phyloP scores from a whole-genome alignment of 2,797 vertebrate species.

The Salarias fasciatus region DNA sequence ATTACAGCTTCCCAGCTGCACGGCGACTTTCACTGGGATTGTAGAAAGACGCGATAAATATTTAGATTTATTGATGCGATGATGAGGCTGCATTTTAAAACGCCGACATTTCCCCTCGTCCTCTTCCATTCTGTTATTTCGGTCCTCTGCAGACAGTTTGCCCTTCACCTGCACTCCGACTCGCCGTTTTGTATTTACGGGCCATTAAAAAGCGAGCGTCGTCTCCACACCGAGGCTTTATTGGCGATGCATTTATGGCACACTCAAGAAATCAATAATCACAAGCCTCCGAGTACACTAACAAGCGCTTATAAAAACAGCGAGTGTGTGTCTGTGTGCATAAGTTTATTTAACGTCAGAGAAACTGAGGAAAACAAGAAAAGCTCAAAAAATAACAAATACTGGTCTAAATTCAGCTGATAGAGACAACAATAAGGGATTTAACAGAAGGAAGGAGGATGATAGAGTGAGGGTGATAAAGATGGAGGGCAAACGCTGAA shows the following conservation, averaged over 20 bases:
- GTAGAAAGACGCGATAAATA: not conserved
- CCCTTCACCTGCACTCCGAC: not conserved
- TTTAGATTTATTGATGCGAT: not conserved
- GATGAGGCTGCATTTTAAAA: not conserved
- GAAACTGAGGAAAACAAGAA: not conserved
- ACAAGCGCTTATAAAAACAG: constrained; percentile 9
- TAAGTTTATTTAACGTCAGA: constrained; percentile 10
- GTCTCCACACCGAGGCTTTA: constrained; percentile 13
- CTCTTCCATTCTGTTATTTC: not conserved
- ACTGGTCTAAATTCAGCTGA: not conserved
- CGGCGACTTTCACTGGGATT: not conserved
- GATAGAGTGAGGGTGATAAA: constrained; percentile 31
- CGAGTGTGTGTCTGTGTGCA: not conserved
- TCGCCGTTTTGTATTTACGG: constrained; percentile 20
- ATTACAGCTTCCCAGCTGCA: not conserved
- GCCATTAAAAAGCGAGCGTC: constrained; percentile 21
- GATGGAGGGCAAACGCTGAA: constrained; percentile 41
- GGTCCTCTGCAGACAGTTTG: constrained; percentile 1
- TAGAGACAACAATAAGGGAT: constrained; percentile 8
- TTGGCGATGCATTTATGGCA: constrained; percentile 15
- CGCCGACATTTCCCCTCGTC: no score
- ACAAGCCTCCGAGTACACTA: constrained; percentile 11
- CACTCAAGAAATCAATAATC: constrained; percentile 23
- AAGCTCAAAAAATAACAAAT: not conserved
- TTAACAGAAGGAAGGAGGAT: constrained; percentile 9